Evolutionary conservation across 2,888 invertebrate genomes (phyloP), one percentile per base, ranked within the genome.

Genomic region (Cistogaster globosa): DNA sequence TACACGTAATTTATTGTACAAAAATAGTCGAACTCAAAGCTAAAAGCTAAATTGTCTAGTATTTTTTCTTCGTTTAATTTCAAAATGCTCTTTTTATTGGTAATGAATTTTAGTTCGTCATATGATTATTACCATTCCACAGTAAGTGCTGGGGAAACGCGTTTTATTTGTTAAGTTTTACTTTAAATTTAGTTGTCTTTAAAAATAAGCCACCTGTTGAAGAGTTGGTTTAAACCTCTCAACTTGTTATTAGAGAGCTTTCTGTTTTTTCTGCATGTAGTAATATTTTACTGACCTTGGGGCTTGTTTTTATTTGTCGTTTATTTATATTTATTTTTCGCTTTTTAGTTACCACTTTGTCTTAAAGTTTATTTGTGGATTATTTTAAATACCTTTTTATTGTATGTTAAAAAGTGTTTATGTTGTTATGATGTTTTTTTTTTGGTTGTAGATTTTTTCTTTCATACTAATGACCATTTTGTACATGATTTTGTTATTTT

Each of bases 1-100:
- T 90, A 89, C 91, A 91, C 90, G 88, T 91, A 89, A 91, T 91
- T 91, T 91, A 91, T 90, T 90, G 90, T 88, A 90, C 86, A 82
- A 22, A 38, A 76, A 38, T 18, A 51, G 26, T 20, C 18, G n/a
- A 60, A 45, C 36, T 55, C 16, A 7, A 36, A 48, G 36, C 5
- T 45, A 18, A 55, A 11, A 5, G 6, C 38, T 6, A 1, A 45
- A n/a, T 58, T 12, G 38, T 57, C 51, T 58, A 6, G 14, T 60
- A 68, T 20, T 22, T 57, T 58, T 16, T 32, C 32, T 20, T 36
- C 20, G 22, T 22, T 38, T 8, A 32, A 22, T 57, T 38, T 72
- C 18, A 60, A 22, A 20, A 36, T 65, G 18, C 14, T n/a, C 36
- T 7, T 22, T 51, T 22, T 53, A 22, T 51, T 42, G 12, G 12